A percentile compares a stretch with the other conserved stretches of the same genome.
These are phyloP conservation scores for Varecia variegata DNA, from an alignment of 2,797 vertebrate genomes.

Conservation along the genomic window DNA sequence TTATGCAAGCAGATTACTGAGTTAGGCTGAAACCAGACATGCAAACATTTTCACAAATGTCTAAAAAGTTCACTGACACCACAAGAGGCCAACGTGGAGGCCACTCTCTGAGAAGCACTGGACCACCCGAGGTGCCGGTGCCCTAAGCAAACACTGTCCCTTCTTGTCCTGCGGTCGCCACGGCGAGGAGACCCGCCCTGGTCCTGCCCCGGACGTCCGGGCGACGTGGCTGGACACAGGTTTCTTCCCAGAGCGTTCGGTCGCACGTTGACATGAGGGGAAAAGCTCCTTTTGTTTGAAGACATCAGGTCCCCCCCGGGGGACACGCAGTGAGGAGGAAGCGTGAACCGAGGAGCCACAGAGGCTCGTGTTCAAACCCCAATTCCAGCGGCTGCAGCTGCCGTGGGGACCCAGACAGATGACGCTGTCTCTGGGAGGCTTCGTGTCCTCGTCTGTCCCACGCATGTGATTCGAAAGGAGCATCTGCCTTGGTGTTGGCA, in stretches of 20 bases:
- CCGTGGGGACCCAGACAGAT: background rate
- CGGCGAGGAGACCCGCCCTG: accelerated
- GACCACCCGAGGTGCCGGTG: background rate
- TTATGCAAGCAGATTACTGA: conserved; percentile 36
- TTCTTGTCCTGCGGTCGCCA: background rate
- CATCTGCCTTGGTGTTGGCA: background rate
- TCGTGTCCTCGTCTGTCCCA: background rate
- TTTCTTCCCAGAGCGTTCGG: background rate
- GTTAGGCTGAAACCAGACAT: conserved; percentile 45
- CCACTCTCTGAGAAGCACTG: background rate
- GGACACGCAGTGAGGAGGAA: background rate
- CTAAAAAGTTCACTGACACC: background rate
- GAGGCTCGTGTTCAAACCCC: background rate
- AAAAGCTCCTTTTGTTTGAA: background rate
- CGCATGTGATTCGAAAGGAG: background rate
- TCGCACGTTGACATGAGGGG: background rate
- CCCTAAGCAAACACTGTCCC: background rate
- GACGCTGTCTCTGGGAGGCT: background rate
- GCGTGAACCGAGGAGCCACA: accelerated
- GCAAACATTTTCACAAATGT: background rate
- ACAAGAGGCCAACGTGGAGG: background rate
- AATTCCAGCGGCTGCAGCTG: too few species aligned
- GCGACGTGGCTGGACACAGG: too few species aligned
- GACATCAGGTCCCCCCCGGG: background rate
- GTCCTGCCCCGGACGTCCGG: background rate